A percentile compares a stretch with the other conserved stretches of the same genome.
These are phyloP conservation scores for Automeris io DNA, from an alignment of 2,888 invertebrate genomes.

Conservation along the genomic window DNA sequence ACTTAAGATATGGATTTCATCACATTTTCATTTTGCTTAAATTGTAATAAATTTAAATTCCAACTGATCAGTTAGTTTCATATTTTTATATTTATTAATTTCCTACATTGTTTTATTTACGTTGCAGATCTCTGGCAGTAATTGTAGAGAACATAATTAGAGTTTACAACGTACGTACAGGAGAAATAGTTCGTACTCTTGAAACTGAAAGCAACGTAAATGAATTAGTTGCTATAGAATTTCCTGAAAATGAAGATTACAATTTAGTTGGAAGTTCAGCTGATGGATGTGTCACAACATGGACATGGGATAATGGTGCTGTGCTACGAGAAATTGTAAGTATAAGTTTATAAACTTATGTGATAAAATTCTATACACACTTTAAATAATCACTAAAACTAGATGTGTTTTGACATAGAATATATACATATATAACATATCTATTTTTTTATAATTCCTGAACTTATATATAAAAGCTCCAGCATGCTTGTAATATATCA, in stretches of 20 bases:
- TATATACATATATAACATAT: too few relatives aligned
- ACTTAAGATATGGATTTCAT: background rate
- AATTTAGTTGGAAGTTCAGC: conserved; percentile 64
- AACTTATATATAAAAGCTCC: too few relatives aligned
- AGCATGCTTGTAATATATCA: too few relatives aligned
- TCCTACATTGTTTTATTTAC: background rate
- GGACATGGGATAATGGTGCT: conserved; percentile 70
- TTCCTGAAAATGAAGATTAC: conserved; percentile 57
- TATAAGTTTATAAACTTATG: too few relatives aligned
- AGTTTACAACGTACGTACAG: conserved; percentile 64
- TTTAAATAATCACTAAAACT: too few relatives aligned
- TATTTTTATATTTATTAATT: conserved; percentile 4
- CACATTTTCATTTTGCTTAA: background rate
- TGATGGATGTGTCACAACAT: conserved; percentile 50
- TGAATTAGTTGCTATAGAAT: conserved; percentile 52
- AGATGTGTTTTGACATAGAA: too few relatives aligned
- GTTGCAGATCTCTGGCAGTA: conserved; percentile 56
- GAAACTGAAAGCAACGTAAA: conserved; percentile 50
- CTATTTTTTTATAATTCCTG: too few relatives aligned
- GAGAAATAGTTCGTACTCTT: conserved; percentile 55
- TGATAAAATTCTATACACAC: too few relatives aligned
- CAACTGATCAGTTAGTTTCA: background rate
- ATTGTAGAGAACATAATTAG: conserved; percentile 62
- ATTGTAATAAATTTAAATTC: background rate
- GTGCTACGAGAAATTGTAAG: conserved; percentile 62